Base-by-base conservation (phyloP, 1,140 invertebrate genomes). In the Gonatopus flavifemur region DNA sequence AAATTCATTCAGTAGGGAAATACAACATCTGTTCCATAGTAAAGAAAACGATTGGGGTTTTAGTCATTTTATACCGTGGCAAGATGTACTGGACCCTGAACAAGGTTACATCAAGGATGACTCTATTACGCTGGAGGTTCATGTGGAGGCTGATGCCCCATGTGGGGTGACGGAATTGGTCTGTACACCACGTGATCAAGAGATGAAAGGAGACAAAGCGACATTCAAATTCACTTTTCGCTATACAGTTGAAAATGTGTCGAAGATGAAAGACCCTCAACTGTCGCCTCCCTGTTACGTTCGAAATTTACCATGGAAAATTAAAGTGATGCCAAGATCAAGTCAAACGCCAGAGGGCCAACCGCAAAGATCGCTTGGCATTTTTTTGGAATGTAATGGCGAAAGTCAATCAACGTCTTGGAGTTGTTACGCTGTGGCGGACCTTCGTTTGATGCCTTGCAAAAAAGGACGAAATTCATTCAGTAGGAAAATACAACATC, bases 241-340 rank as follows among this genome's bases (percentile, higher is more conserved):
- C 32, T 95, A 87, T 70, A 87, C 84, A 44, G 90, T 98, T 13
- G 83, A 88, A 45, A 90, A 93, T 77, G 90, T 98, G 55, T 90
- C 89, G 59, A 91, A 88, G 69, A 79, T 97, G 42, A 93, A 93
- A 69, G 92, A 95, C 57, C 90, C 90, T 12, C 83, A 89, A 38
- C 75, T 97, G 7, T 97, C 94, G 39, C 89, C 89, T 30, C 86
- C 94, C 13, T 94, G 91, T 61, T 95, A 90, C 78, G 92, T 97
- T 0, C 82, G 94, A 28, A 97, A 97, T 81, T 80, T 98, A 60
- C 94, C 95, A 43, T 98, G 94, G 94, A 96, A 96, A 81, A 98
- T 98, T 28, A 98, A 98, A 95, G 91, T 96, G 1, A 98, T 98
- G 93, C 94, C 92, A 4, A 80, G 94, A 12, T 84, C 82, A 30